Base-by-base conservation (phyloP, 2,888 invertebrate species). In the Pyrgus malvae region DNA sequence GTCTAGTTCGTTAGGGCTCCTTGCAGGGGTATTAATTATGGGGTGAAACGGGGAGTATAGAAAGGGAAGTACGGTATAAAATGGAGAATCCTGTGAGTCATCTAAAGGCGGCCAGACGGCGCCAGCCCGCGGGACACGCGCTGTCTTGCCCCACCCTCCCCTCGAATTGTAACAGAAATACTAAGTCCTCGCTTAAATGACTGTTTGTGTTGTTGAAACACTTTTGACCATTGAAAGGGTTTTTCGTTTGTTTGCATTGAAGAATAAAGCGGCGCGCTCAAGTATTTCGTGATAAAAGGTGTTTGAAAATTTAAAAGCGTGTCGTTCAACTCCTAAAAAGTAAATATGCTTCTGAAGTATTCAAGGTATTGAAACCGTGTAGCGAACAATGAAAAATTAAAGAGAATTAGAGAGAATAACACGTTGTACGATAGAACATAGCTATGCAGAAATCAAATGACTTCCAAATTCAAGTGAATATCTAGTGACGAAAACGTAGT, bases 1-100 rank as follows among this genome's bases (percentile, higher is more conserved):
- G 44, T 46, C 45, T 53, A 46, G 59, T 50, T 38, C 38, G 58
- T 57, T 59, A 57, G 58, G 48, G 48, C 50, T 60, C 44, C 48
- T 48, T 41, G 58, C 59, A 68, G 60, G 68, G 64, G 68, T 70
- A 76, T 74, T 79, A 82, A 81, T 84, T 81, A 83, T 78, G 77
- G 81, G 82, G 84, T 83, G 79, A 76, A 79, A 71, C 61, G 61
- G 62, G 59, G 62, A 66, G 67, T 72, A 71, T 67, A 69, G 76
- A 71, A 81, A 80, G 83, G 86, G 84, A 82, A 79, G 76, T 62
- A 61, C 59, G 58, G 60, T 55, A 53, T 53, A 53, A 46, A 66
- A 68, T 67, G 87, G 83, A 80, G 81, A 79, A 80, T 71, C 88
- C 87, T 66, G 73, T 89, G 89, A 89, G 72, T 89, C 89, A 89